Base-by-base conservation (phyloP, 2,113 vertebrate genomes). In the Hippocampus guttulatus region DNA sequence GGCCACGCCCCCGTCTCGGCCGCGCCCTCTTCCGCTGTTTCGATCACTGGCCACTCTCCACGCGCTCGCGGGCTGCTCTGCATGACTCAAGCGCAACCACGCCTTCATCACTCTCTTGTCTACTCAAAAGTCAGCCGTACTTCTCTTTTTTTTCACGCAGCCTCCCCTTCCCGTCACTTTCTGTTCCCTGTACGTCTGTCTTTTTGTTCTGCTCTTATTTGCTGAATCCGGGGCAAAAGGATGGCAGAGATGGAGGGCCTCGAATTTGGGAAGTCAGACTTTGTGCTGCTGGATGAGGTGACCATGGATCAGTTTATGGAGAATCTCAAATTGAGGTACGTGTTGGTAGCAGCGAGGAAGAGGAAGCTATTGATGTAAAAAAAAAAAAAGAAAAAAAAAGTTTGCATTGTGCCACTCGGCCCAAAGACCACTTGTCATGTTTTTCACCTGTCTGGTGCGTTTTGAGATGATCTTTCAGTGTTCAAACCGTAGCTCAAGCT, bases 241-340 rank as follows among this genome's bases (percentile, higher is more conserved):
- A 96, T 98, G 96, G 95, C 95, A 3, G 95, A 95, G 74, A 91
- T 94, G 69, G 95, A 97, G 74, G 93, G 92, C 8, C 76, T 95
- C 0, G 94, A 95, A 83, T 96, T 91, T 0, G 96, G 96, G 55
- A 96, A 97, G 83, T 92, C 95, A 0, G 96, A 98, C 84, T 98
- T 97, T 2, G 94, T 97, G 27, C 94, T 98, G 3, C 87, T 98
- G 90, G 96, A 97, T 14, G 93, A 95, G 67, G 94, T 97, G 82
- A 95, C 90, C 33, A 96, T 96, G 94, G 94, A 96, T 69, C 94
- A 95, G 80, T 97, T 98, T 78, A 92, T 96, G 93, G 93, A 92
- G 40, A 98, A 97, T 78, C 86, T 98, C 75, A 95, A 92, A 81
- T 75, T 94, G 81, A 95, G 96, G 96, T 98, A 91, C 90, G 89